A percentile compares a stretch with the other conserved stretches of the same genome.
Evolutionary conservation across 2,113 vertebrate species (phyloP).

Genomic region (Morphnarchus princeps): DNA sequence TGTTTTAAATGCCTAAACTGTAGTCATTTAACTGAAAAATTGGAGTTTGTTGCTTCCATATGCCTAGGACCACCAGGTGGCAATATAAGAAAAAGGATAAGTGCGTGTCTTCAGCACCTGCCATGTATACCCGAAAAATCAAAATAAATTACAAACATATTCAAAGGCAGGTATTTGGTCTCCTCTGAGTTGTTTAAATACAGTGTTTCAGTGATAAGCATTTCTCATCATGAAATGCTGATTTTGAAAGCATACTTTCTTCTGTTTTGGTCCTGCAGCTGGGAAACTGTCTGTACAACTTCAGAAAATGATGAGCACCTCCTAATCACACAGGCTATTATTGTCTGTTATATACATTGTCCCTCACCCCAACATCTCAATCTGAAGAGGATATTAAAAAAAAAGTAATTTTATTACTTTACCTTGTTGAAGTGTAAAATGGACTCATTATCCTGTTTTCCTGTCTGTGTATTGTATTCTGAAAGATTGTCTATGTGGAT

Average conservation of each 20-base stretch:
- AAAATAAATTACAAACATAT: background rate
- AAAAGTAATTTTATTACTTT: background rate
- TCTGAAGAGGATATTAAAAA: background rate
- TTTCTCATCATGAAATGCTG: background rate
- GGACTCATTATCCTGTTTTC: background rate
- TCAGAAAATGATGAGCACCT: background rate
- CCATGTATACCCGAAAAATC: background rate
- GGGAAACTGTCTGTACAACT: background rate
- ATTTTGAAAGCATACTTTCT: background rate
- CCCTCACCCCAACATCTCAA: background rate
- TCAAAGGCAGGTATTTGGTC: background rate
- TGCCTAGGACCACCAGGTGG: constrained; percentile 45
- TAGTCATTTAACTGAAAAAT: background rate
- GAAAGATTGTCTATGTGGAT: background rate
- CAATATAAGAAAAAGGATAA: constrained; percentile 50
- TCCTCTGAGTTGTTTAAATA: background rate
- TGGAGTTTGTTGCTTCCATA: background rate
- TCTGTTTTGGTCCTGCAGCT: background rate
- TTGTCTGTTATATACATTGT: background rate
- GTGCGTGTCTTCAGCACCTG: background rate
- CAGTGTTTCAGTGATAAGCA: background rate
- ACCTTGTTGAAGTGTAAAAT: background rate
- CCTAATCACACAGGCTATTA: background rate
- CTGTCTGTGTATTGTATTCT: background rate
- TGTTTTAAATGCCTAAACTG: background rate